Conservation (phyloP, 2,888 invertebrate genomes). For the Allacma fusca region DNA sequence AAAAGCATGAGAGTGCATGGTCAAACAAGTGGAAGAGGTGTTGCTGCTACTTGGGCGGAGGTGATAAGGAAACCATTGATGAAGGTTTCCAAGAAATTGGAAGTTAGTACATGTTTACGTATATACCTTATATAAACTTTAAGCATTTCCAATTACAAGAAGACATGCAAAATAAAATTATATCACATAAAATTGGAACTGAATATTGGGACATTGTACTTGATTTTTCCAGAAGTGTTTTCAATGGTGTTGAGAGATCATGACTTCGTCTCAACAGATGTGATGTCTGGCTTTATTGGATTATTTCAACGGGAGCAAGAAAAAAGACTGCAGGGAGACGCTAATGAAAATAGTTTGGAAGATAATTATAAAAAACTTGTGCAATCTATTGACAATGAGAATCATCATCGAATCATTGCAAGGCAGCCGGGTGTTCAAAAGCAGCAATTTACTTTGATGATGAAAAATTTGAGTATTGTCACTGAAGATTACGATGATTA, state of each 20-base stretch:
- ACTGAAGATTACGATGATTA: conserved; percentile 22
- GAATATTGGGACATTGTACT: conserved; percentile 33
- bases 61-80: conserved; percentile 45
- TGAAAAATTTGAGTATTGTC: conserved; percentile 5
- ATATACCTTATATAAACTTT: neutral
- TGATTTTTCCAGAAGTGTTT: conserved; percentile 70
- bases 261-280: conserved; percentile 86
- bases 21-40: conserved; percentile 45
- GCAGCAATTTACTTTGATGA: conserved; percentile 4
- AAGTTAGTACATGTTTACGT: too few relatives aligned
- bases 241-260: conserved; percentile 82
- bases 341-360: conserved; percentile 3
- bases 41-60: conserved; percentile 47
- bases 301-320: conserved; percentile 77
- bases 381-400: conserved; percentile 44
- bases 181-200: conserved; percentile 32
- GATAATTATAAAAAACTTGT: conserved; percentile 36
- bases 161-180: neutral
- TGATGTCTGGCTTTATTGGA: conserved; percentile 88
- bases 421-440: conserved; percentile 35
- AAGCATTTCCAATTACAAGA: neutral
- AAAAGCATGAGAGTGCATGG: conserved; percentile 46
- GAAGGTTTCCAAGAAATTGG: conserved; percentile 55
- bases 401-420: conserved; percentile 34
- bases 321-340: conserved; percentile 14